A percentile compares a stretch with the other conserved stretches of the same genome.
phyloP scores from a whole-genome alignment of 2,888 invertebrate species.

The Polyploca ridens region DNA sequence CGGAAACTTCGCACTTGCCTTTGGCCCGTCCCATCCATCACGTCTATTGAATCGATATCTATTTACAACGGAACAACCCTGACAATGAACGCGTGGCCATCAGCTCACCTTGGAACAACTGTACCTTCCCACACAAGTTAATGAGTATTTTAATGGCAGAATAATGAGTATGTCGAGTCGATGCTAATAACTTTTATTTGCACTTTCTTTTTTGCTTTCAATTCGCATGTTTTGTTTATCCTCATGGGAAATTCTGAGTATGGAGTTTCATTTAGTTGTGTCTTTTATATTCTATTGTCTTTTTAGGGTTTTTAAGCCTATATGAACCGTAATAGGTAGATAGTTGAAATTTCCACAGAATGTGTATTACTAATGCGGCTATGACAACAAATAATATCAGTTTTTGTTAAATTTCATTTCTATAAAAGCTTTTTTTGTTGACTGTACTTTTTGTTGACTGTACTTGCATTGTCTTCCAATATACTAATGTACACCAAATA shows the following conservation, averaged over 20 bases:
- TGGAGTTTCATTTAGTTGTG: background rate
- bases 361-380: no score
- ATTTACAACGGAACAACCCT: background rate
- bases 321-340: no score
- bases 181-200: background rate
- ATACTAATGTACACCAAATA: no score
- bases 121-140: background rate
- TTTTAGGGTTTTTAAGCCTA: no score
- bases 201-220: background rate
- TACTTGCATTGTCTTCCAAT: no score
- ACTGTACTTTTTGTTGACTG: no score
- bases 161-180: background rate
- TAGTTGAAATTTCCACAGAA: no score
- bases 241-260: background rate
- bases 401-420: no score
- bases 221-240: conserved; percentile 1
- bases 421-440: no score
- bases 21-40: background rate
- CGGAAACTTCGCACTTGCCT: background rate
- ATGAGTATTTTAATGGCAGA: background rate
- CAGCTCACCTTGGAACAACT: background rate
- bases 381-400: no score
- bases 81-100: background rate
- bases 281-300: background rate
- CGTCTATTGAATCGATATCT: background rate